These are phyloP conservation scores for Fregetta grallaria DNA, from an alignment of 2,113 vertebrate genomes.

Conservation along the genomic window DNA sequence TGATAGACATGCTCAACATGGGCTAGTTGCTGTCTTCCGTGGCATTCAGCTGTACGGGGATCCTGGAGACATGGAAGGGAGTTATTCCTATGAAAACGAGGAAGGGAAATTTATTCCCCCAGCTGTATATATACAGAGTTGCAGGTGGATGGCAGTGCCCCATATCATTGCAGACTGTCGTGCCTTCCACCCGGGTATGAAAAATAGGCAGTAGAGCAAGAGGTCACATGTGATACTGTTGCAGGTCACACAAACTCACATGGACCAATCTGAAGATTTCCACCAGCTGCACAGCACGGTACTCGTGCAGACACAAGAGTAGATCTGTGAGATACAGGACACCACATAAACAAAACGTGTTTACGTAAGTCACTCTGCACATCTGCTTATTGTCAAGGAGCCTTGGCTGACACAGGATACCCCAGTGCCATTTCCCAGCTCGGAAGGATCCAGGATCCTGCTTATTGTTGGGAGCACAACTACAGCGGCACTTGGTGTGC, in stretches of 20 bases:
- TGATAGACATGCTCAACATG: not conserved
- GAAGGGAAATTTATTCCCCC: not conserved
- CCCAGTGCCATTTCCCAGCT: not conserved
- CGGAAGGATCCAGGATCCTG: not conserved
- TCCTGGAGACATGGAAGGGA: not conserved
- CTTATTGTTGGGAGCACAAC: not conserved
- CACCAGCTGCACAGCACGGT: not conserved
- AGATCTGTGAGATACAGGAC: not conserved
- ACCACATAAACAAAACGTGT: not conserved
- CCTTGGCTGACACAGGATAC: not conserved
- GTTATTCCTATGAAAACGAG: not conserved
- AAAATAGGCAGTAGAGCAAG: not conserved
- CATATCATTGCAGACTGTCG: accelerated
- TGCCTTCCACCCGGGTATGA: not conserved
- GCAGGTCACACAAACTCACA: accelerated
- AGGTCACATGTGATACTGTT: not conserved
- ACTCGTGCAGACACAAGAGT: not conserved
- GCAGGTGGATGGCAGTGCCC: not conserved
- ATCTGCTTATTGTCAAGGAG: not conserved
- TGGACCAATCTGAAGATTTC: not conserved
- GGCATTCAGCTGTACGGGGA: not conserved
- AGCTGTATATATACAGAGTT: not conserved
- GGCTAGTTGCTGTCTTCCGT: not conserved
- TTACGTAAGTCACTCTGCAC: not conserved
- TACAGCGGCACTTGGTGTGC: not conserved